Conservation (phyloP, 2,113 vertebrate genomes). For the Condylura cristata region DNA sequence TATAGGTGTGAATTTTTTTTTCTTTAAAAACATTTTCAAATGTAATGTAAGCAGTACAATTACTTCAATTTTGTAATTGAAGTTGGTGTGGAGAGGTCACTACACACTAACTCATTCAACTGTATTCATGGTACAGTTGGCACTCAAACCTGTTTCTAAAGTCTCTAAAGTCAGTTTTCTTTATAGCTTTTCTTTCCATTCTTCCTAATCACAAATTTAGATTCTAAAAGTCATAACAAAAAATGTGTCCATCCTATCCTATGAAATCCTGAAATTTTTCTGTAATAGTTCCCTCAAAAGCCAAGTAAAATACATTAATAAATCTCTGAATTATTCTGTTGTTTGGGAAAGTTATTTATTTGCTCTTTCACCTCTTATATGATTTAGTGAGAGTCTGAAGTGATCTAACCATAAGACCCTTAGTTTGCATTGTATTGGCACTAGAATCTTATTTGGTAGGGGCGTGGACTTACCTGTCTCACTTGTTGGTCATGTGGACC, state of each 20-base stretch:
- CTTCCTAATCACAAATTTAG: neutral
- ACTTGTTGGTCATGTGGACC: neutral
- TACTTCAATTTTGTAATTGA: neutral
- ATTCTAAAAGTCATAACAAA: neutral
- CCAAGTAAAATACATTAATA: neutral
- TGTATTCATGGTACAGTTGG: neutral
- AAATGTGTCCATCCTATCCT: neutral
- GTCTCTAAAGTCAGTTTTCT: neutral
- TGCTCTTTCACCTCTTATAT: neutral
- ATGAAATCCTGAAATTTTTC: neutral
- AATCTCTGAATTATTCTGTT: neutral
- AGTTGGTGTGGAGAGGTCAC: neutral
- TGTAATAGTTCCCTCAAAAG: neutral
- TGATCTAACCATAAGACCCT: neutral
- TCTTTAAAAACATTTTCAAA: slow-evolving; percentile 25
- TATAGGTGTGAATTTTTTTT: neutral
- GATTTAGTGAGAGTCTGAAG: neutral
- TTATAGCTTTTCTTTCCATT: neutral
- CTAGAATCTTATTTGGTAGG: neutral
- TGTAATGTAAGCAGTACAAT: neutral
- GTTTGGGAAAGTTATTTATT: neutral
- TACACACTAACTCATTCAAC: neutral
- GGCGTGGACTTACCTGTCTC: neutral
- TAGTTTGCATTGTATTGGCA: neutral
- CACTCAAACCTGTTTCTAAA: neutral